phyloP scores from a whole-genome alignment of 2,888 invertebrate species.

The Leucophora obtusa region DNA sequence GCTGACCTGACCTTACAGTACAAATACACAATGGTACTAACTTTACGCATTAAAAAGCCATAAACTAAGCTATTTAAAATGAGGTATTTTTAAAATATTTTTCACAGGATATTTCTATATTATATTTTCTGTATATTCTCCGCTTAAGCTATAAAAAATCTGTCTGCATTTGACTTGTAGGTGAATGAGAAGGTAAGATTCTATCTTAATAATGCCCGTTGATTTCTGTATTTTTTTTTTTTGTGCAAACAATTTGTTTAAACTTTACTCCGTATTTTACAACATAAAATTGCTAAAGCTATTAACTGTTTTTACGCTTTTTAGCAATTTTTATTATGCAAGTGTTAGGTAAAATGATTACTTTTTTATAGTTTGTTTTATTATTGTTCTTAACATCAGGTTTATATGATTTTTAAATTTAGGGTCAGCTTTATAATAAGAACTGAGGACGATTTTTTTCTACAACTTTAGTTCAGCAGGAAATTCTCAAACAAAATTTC shows the following conservation, averaged over 20 bases:
- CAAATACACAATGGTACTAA: neutral
- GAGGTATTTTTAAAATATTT: constrained; percentile 12
- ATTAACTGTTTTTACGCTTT: neutral
- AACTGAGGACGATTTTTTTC: too few relatives aligned
- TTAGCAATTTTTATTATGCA: constrained; percentile 4
- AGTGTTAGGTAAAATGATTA: neutral
- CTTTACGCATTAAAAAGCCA: neutral
- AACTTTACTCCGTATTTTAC: neutral
- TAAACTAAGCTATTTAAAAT: constrained; percentile 29
- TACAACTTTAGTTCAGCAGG: too few relatives aligned
- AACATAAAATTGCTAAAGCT: neutral
- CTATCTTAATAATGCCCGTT: neutral
- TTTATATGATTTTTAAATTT: too few relatives aligned
- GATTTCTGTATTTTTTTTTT: neutral
- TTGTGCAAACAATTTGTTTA: neutral
- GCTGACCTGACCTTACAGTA: constrained; percentile 33
- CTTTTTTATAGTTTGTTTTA: neutral
- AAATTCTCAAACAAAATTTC: too few relatives aligned
- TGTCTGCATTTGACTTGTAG: neutral
- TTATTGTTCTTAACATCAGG: too few relatives aligned
- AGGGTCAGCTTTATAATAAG: too few relatives aligned
- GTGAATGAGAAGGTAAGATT: neutral
- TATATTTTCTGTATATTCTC: neutral
- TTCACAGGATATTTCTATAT: neutral
- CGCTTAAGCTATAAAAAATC: neutral